phyloP scores from a whole-genome alignment of 2,113 vertebrate genomes.

The Talpa occidentalis region DNA sequence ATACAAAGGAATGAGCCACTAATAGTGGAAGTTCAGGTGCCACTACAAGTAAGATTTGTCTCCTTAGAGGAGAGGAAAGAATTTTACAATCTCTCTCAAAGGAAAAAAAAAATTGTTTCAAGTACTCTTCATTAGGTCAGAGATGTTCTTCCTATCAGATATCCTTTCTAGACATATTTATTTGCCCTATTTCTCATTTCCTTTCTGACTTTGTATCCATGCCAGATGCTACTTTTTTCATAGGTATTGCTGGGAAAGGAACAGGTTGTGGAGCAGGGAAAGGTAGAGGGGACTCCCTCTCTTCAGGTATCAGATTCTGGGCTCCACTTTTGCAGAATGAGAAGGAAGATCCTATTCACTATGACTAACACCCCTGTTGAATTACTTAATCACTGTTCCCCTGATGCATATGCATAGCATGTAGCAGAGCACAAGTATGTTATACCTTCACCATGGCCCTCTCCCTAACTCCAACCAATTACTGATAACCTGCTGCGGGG shows the following conservation, averaged over 20 bases:
- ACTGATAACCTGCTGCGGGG: neutral
- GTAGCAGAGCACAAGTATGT: neutral
- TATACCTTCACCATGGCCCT: neutral
- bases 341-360: neutral
- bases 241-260: neutral
- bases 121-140: neutral
- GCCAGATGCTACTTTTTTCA: conserved; percentile 23
- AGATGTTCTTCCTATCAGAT: neutral
- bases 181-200: neutral
- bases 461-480: neutral
- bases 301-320: conserved; percentile 14
- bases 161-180: neutral
- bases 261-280: neutral
- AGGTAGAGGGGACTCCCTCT: neutral
- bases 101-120: neutral
- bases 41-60: conserved; percentile 40
- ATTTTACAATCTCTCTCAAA: neutral
- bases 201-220: conserved; percentile 1
- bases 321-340: neutral
- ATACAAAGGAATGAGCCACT: conserved; percentile 18
- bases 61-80: neutral
- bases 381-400: conserved; percentile 7
- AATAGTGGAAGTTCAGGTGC: neutral
- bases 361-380: conserved; percentile 39
- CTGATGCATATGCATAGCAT: neutral